Percentiles rank a stretch among this genome's conserved stretches.
Evolutionary conservation across 2,888 invertebrate species (phyloP).

Genomic region (Campoplex nolae): DNA sequence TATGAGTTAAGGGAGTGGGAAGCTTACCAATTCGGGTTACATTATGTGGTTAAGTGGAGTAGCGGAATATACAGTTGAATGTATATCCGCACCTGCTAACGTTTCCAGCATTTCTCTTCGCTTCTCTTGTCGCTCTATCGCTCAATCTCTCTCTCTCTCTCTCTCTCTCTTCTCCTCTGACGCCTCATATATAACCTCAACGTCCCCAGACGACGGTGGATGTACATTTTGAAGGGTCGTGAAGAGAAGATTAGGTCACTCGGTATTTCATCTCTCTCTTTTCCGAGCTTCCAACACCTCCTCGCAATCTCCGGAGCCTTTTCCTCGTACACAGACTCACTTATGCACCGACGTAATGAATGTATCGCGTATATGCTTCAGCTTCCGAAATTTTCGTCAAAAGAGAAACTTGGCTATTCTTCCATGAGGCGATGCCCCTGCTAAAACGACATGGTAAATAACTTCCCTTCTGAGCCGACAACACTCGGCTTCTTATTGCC

Average conservation of each 20-base stretch:
- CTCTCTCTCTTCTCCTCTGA: neutral
- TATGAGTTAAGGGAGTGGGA: neutral
- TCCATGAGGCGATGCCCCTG: neutral
- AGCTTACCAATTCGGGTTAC: slow-evolving; percentile 8
- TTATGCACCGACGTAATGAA: slow-evolving; percentile 37
- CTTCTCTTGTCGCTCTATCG: neutral
- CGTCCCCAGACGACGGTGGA: slow-evolving; percentile 2
- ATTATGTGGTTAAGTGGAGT: slow-evolving; percentile 29
- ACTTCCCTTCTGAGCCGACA: neutral
- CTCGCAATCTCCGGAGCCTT: slow-evolving; percentile 35
- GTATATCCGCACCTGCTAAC: slow-evolving; percentile 25
- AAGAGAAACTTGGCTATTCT: slow-evolving; percentile 6
- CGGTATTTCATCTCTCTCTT: slow-evolving; percentile 54
- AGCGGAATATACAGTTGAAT: slow-evolving; percentile 11
- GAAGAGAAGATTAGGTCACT: slow-evolving; percentile 52
- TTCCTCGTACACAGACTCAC: slow-evolving; percentile 6
- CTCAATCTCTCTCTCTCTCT: neutral
- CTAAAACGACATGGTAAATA: neutral
- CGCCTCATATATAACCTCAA: neutral
- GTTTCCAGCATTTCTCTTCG: slow-evolving; percentile 28
- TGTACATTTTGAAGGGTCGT: slow-evolving; percentile 39
- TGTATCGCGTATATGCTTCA: neutral
- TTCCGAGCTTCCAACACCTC: slow-evolving; percentile 3
- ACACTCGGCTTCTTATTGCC: slow-evolving; percentile 24
- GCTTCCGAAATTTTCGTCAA: neutral